Evolutionary conservation across 1,140 invertebrate genomes (phyloP), one percentile per base, ranked within the genome.

Genomic region (Anoplolepis gracilipes): DNA sequence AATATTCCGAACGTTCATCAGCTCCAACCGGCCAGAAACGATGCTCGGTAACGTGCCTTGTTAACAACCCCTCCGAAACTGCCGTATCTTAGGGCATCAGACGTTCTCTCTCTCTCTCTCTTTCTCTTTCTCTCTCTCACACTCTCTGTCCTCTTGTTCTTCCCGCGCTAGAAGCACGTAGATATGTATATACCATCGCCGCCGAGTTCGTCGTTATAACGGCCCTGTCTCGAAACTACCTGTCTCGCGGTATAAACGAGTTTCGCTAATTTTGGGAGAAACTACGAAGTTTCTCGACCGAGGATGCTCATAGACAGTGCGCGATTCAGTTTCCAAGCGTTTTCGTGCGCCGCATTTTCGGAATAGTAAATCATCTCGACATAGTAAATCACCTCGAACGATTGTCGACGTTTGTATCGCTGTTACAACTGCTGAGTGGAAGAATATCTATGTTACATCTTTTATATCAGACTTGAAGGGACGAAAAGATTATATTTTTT

Each of bases 241-340:
- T 90, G 86, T 85, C 89, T 90, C 78, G 84, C 62, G 73, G 49
- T 62, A 84, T 79, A 90, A 90, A 90, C 89, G 89, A 88, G 84
- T 90, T 90, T 87, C 84, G 57, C 89, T 90, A 90, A 90, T 90
- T 90, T 88, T 84, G 49, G 28, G 19, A 46, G 61, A 39, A 90
- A 86, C 86, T 85, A 19, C 36, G 57, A 88, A 90, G 69, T 86
- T 88, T 25, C 77, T 64, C 42, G 72, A 86, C 86, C n/a, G 36
- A 59, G 28, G 89, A 87, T 84, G 65, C 72, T 79, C 77, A 62
- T 67, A 75, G 70, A 79, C 70, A 55, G 33, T 33, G n/a, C 25
- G 2, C 85, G 46, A 90, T 84, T 61, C 64, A 57, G 49, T 76
- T 75, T 46, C 61, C 39, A 13, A 72, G 28, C 64, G 72, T 36